Base-by-base conservation (phyloP, 2,113 vertebrate species). In the Silurus asotus region DNA sequence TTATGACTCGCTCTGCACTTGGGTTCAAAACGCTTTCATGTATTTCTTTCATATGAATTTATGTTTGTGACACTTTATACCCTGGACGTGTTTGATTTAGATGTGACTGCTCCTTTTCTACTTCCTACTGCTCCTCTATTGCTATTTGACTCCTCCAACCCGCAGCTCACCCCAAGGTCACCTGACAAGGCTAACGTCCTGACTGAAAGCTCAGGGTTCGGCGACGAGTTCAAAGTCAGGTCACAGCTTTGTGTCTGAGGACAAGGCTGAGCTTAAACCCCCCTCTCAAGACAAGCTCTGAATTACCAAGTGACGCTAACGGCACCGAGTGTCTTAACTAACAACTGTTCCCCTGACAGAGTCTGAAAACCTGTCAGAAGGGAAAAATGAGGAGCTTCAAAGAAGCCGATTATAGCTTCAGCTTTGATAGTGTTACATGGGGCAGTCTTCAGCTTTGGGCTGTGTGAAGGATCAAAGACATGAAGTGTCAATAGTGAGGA, bases 281-380 rank as follows among this genome's bases (percentile, higher is more conserved):
- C 86, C 78, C 79, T 86, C 49, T 79, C 72, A 87, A 77, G 75
- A 82, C 48, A 37, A 84, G 82, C 74, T 72, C 74, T 90, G 90
- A 91, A 93, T 92, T 89, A 93, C 89, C 90, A 87, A 91, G 88
- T 61, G 76, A 56, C 58, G 80, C 86, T 82, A 72, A 79, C 84
- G 77, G 80, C 69, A 83, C 85, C 77, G 81, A 85, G 77, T 84
- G 86, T 61, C 74, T 86, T 69, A 77, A 85, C 76, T 75, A 84
- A 80, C 82, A 58, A 83, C 58, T 59, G 72, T 84, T 76, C 86
- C 65, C 75, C 82, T 87, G 81, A 72, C 78, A 62, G 81, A 88
- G 83, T 84, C 90, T 86, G 83, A 83, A 85, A 83, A 83, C 53
- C 82, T 83, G 59, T 56, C 79, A 53, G 28, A 3, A 0, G 20